Evolutionary conservation across 2,113 vertebrate genomes (phyloP).

Genomic region (Bettongia penicillata): DNA sequence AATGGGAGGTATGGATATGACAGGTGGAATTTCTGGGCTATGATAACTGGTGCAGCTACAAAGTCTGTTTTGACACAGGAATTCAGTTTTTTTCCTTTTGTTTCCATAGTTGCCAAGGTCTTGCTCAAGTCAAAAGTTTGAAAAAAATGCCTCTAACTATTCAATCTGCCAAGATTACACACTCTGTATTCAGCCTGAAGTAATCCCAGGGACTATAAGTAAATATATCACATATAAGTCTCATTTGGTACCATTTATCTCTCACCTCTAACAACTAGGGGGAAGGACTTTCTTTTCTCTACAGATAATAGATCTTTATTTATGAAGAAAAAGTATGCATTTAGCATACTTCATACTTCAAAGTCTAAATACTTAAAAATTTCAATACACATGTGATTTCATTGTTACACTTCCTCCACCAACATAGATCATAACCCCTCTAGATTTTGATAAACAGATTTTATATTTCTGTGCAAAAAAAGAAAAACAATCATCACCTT

Average conservation of each 20-base stretch:
- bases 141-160: constrained; percentile 46
- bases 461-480: background rate
- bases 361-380: constrained; percentile 54
- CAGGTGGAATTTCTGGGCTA: constrained; percentile 29
- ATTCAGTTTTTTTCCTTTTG: constrained; percentile 9
- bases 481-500: background rate
- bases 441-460: background rate
- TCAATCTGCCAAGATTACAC: constrained; percentile 17
- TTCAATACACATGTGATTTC: background rate
- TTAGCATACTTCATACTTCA: constrained; percentile 48
- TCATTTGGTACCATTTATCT: constrained; percentile 41
- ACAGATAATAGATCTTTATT: background rate
- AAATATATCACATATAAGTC: background rate
- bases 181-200: constrained; percentile 23
- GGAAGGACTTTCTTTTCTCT: background rate
- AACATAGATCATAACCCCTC: background rate
- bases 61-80: constrained; percentile 23
- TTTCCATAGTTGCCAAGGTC: constrained; percentile 32
- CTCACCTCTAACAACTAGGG: constrained; percentile 39
- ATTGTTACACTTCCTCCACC: background rate
- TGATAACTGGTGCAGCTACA: background rate
- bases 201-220: background rate
- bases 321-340: background rate
- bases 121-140: constrained; percentile 53
- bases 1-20: background rate